These are phyloP conservation scores for Gymnoscopelus braueri DNA, from an alignment of 2,797 vertebrate genomes.

Conservation along the genomic window DNA sequence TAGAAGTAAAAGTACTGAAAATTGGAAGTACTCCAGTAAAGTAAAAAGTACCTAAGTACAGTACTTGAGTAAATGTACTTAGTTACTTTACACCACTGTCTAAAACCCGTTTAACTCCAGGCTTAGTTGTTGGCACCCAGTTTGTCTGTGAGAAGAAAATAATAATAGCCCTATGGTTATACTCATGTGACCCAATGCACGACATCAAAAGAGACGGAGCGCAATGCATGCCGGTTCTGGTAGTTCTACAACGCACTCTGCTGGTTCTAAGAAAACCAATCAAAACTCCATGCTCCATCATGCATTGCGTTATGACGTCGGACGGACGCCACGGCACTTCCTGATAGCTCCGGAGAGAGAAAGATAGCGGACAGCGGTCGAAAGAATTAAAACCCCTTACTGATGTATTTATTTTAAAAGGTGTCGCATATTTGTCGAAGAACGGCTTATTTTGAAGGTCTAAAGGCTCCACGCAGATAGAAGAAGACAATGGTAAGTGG, in stretches of 20 bases:
- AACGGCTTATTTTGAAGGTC: slow-evolving; percentile 39
- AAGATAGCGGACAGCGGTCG: slow-evolving; percentile 70
- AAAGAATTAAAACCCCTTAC: slow-evolving; percentile 36
- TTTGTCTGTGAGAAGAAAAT: background rate
- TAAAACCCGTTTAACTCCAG: too few relatives aligned
- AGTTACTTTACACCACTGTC: too few relatives aligned
- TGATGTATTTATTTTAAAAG: slow-evolving; percentile 58
- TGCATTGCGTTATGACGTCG: slow-evolving; percentile 9
- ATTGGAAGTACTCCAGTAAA: too few relatives aligned
- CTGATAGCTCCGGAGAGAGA: slow-evolving; percentile 49
- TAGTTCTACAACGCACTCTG: slow-evolving; percentile 38
- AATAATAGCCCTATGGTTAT: background rate
- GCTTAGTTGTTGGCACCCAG: too few relatives aligned
- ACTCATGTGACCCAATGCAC: slow-evolving; percentile 63
- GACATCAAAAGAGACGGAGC: background rate
- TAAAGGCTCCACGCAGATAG: slow-evolving; percentile 13
- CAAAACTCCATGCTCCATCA: slow-evolving; percentile 71
- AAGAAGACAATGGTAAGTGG: slow-evolving; percentile 75
- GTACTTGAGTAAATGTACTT: too few relatives aligned
- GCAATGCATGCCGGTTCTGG: slow-evolving; percentile 60
- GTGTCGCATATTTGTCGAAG: slow-evolving; percentile 19
- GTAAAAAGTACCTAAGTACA: too few relatives aligned
- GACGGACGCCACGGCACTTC: slow-evolving; percentile 44
- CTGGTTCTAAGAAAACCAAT: accelerated
- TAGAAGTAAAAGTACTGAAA: too few relatives aligned